Evolutionary conservation across 1,140 invertebrate species (phyloP), one percentile per base, ranked within the genome.

Genomic region (Panulirus ornatus): DNA sequence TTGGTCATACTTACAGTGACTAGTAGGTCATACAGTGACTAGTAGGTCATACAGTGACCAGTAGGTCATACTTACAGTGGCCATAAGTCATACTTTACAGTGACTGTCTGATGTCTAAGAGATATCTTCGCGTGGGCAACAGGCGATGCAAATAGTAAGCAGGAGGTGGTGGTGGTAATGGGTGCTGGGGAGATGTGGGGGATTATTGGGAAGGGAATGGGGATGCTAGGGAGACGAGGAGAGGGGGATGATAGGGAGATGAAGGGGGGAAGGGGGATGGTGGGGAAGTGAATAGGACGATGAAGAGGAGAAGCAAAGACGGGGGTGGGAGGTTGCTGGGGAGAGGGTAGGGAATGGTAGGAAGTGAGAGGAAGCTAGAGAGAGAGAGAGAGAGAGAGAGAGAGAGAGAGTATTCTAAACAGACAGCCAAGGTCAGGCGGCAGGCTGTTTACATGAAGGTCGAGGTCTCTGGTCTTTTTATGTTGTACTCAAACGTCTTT

Each of bases 341-440:
- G 22, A 22, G 16, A 36, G 2, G 19, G 40, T 6, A 47, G 36
- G 27, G 34, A n/a, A 34, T 2, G 38, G 66, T 11, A 19, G n/a
- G 51, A 51, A 51, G 76, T 19, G 76, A 30, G 76, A 51, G 76
- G 16, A 34, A 79, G 76, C 9, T 44, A 79, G 76, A 30, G 42
- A 51, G 76, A 51, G 42, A 42, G 75, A 79, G 76, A 27, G 76
- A 34, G 75, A 42, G 42, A 27, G 76, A 40, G 42, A n/a, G 76
- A 79, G 14, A 42, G 76, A 79, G 42, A 51, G 40, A 79, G 81
- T 54, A n/a, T 1, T 27, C 11, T n/a, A 78, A 42, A 79, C 19
- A 27, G 22, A n/a, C n/a, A n/a, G n/a, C n/a, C n/a, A n/a, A n/a
- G n/a, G n/a, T n/a, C n/a, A n/a, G n/a, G n/a, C n/a, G n/a, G n/a